Base-by-base conservation (phyloP, 2,797 vertebrate species). In the Iguana delicatissima region DNA sequence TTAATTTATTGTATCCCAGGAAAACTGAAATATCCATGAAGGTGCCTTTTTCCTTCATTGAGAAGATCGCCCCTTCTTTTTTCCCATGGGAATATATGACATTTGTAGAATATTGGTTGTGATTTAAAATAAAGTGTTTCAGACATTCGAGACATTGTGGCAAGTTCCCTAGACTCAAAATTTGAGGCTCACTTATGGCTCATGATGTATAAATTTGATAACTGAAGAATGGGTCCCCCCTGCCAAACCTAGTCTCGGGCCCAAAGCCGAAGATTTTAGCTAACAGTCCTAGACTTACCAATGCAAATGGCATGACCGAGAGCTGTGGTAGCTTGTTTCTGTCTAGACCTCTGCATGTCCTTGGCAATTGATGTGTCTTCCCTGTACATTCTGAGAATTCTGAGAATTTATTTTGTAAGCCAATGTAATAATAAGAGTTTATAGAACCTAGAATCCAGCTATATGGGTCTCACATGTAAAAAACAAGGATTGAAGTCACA, bases 381-480 rank as follows among this genome's bases (percentile, higher is more conserved):
- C n/a, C 26, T 22, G 20, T 8, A 16, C 46, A 29, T n/a, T 38
- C 83, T 76, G 84, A 86, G 50, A 35, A 38, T 13, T n/a, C 57
- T 32, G 55, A 22, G 57, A 57, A 74, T 14, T 38, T 38, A 86
- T 46, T 86, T 72, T 8, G n/a, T 38, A 38, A 13, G 72, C 5
- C 52, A 22, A 59, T 35, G 50, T 38, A 57, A 8, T 10, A 85
- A 85, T 24, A 57, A 77, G 73, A 55, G 57, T 62, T 50, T 59
- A 64, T 42, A 87, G 57, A 20, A 90, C 67, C 35, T 72, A 52
- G 4, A 93, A 93, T 62, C 29, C 82, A 82, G 86, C 59, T 7
- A n/a, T 83, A 74, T 52, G 5, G 46, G 38, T 46, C 57, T 79
- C 50, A 29, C 62, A n/a, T 4, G n/a, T 85, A 24, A 8, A 92